Conservation (phyloP, 2,888 invertebrate genomes). For the Acronicta alni region DNA sequence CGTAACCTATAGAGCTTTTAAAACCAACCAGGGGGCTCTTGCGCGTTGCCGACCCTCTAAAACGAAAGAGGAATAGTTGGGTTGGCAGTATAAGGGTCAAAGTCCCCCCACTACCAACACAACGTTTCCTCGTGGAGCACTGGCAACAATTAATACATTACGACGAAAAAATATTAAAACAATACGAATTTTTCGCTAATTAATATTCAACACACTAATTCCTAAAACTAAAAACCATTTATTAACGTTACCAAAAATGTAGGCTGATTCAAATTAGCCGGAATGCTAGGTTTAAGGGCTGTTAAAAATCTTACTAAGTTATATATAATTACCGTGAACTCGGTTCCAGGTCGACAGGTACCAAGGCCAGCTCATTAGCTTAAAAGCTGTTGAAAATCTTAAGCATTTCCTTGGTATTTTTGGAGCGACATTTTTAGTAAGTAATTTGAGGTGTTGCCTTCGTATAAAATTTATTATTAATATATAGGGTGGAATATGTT, state of each 20-base stretch:
- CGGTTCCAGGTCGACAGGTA: conserved; percentile 37
- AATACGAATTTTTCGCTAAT: not conserved
- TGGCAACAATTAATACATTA: no score
- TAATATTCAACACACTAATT: conserved; percentile 13
- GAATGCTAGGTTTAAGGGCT: conserved; percentile 15
- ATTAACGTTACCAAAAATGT: conserved; percentile 28
- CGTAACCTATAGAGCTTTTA: no score
- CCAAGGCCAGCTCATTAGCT: conserved; percentile 54
- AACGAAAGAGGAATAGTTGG: no score
- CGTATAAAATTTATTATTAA: not conserved
- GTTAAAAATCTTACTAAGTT: conserved; percentile 43
- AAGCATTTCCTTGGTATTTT: conserved; percentile 40
- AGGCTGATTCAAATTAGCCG: conserved; percentile 19
- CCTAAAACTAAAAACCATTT: conserved; percentile 12
- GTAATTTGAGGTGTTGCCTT: not conserved
- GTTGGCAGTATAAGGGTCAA: no score
- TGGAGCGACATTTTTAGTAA: conserved; percentile 1
- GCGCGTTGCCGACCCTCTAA: no score
- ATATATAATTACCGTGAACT: conserved; percentile 44
- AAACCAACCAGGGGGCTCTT: no score
- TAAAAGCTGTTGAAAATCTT: conserved; percentile 47
- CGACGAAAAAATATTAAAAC: not conserved
- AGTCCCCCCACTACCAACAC: no score
- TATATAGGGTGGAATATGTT: not conserved
- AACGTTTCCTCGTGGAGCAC: no score